Evolutionary conservation across 2,888 invertebrate species (phyloP).

Genomic region (Nemotelus nigrinus): DNA sequence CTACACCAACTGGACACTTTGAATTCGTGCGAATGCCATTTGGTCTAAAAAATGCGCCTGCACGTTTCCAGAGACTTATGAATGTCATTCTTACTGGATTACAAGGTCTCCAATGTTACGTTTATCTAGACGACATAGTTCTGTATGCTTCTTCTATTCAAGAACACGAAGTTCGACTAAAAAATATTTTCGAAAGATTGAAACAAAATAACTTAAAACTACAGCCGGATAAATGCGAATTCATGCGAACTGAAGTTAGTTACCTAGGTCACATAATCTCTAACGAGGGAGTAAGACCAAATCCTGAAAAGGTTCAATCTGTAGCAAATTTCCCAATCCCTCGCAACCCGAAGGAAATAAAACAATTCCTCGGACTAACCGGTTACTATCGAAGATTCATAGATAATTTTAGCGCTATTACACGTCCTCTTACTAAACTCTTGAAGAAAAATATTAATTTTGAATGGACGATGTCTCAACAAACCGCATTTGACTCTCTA

Average conservation of each 20-base stretch:
- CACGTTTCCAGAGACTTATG: slow-evolving; percentile 58
- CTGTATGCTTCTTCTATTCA: slow-evolving; percentile 54
- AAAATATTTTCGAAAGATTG: slow-evolving; percentile 53
- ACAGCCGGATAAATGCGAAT: slow-evolving; percentile 47
- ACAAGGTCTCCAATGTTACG: too few species aligned
- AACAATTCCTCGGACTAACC: slow-evolving; percentile 53
- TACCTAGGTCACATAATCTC: slow-evolving; percentile 56
- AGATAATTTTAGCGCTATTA: slow-evolving; percentile 48
- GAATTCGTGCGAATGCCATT: slow-evolving; percentile 60
- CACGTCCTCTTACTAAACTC: slow-evolving; percentile 18
- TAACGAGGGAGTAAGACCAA: slow-evolving; percentile 52
- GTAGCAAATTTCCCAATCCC: slow-evolving; percentile 54
- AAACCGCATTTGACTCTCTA: background rate
- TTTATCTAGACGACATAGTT: slow-evolving; percentile 59
- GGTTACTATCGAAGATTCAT: slow-evolving; percentile 62
- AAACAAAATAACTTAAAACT: slow-evolving; percentile 52
- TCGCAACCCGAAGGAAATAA: slow-evolving; percentile 52
- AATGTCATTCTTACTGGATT: too few species aligned
- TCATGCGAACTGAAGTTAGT: slow-evolving; percentile 50
- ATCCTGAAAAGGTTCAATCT: slow-evolving; percentile 48
- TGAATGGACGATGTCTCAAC: background rate
- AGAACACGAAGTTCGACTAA: slow-evolving; percentile 54
- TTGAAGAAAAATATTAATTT: slow-evolving; percentile 30
- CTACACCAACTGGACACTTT: slow-evolving; percentile 57
- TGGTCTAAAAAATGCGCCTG: slow-evolving; percentile 62